Conservation (phyloP, 2,113 vertebrate species). For the Cepphus grylle region DNA sequence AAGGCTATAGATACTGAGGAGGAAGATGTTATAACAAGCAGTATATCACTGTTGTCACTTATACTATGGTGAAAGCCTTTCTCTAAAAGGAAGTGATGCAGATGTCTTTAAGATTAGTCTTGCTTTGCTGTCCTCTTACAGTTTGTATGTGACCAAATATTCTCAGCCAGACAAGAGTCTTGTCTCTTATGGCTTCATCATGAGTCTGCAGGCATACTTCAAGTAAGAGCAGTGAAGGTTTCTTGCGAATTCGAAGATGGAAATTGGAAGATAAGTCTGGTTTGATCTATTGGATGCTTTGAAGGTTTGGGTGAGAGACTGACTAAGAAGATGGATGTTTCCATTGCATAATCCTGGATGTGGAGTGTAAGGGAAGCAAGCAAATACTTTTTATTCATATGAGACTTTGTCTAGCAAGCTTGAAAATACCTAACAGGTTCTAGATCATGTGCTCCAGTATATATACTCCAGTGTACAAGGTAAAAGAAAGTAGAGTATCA, state of each 20-base stretch:
- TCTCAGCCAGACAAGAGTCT: neutral
- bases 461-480: neutral
- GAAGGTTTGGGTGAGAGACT: neutral
- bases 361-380: neutral
- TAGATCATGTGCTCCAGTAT: neutral
- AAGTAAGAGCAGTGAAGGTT: neutral
- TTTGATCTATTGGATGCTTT: neutral
- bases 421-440: neutral
- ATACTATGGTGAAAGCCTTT: neutral
- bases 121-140: neutral
- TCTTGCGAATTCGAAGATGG: neutral
- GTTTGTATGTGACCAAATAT: neutral
- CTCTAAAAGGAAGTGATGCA: neutral
- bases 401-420: neutral
- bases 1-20: neutral
- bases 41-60: neutral
- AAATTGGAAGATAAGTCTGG: neutral
- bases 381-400: neutral
- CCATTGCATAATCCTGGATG: neutral
- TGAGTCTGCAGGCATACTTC: neutral
- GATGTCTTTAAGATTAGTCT: neutral
- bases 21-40: neutral
- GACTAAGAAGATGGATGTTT: neutral
- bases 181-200: neutral
- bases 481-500: neutral